These are phyloP conservation scores for Galbula dea DNA, from an alignment of 2,113 vertebrate genomes.

Conservation along the genomic window DNA sequence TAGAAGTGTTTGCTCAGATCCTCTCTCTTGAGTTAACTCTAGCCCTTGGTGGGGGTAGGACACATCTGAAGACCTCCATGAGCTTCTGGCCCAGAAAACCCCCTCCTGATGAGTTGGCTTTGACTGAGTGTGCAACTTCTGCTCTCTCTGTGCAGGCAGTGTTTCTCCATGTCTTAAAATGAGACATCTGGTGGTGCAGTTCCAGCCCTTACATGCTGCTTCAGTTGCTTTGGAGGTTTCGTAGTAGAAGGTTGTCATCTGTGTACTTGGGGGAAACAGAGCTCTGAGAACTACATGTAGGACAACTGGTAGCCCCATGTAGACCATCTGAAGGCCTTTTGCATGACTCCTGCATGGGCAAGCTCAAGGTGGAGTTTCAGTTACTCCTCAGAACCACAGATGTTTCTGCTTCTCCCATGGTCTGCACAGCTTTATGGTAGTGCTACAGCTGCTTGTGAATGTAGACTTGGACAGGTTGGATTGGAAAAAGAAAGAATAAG, in stretches of 20 bases:
- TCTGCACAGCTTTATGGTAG: background rate
- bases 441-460: background rate
- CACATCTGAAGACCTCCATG: background rate
- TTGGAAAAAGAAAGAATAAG: background rate
- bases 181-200: background rate
- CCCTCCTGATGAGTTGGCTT: background rate
- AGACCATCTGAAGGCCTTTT: background rate
- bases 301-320: background rate
- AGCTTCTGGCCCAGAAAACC: background rate
- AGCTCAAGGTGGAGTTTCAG: background rate
- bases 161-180: background rate
- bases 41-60: background rate
- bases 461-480: background rate
- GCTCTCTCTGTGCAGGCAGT: background rate
- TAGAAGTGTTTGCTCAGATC: background rate
- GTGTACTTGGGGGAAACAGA: conserved; percentile 3
- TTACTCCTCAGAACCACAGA: conserved; percentile 14
- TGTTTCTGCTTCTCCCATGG: conserved; percentile 44
- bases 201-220: background rate
- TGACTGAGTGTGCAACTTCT: background rate
- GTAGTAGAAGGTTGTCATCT: background rate
- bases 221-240: conserved; percentile 32
- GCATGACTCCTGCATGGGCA: background rate
- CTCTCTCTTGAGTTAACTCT: background rate
- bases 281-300: conserved; percentile 13